Conservation (phyloP, 2,113 vertebrate genomes). For the Crotalus viridis region DNA sequence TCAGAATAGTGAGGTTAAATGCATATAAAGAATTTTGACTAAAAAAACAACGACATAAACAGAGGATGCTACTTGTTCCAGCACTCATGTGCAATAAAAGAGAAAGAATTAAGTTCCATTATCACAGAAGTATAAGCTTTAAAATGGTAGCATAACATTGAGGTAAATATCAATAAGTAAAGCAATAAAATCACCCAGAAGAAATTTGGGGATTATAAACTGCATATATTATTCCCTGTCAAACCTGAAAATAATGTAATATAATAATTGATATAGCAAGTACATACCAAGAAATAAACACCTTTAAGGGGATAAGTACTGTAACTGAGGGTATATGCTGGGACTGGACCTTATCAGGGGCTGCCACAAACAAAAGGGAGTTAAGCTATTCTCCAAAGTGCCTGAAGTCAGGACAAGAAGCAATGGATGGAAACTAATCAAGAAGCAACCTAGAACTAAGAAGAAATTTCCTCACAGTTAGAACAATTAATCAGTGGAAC, state of each 20-base stretch:
- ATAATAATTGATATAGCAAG: not conserved
- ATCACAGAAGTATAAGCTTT: not conserved
- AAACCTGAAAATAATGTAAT: not conserved
- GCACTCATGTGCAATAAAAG: not conserved
- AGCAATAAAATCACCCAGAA: not conserved
- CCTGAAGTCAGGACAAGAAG: too few relatives aligned
- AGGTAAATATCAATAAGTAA: not conserved
- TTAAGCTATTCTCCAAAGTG: too few relatives aligned
- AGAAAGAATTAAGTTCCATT: slow-evolving; percentile 56
- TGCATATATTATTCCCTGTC: not conserved
- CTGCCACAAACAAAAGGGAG: too few relatives aligned
- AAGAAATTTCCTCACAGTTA: too few relatives aligned
- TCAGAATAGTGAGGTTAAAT: not conserved
- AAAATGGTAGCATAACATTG: not conserved
- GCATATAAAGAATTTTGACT: not conserved
- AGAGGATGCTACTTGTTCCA: not conserved
- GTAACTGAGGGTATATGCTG: too few relatives aligned
- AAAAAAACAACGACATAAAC: not conserved
- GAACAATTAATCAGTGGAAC: too few relatives aligned
- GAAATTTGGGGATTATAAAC: not conserved
- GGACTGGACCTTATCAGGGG: too few relatives aligned
- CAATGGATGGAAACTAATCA: too few relatives aligned
- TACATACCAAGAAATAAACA: not conserved
- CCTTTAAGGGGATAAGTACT: not conserved
- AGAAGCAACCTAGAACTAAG: too few relatives aligned